phyloP scores from a whole-genome alignment of 2,888 invertebrate species.

The Schizaphis graminum region DNA sequence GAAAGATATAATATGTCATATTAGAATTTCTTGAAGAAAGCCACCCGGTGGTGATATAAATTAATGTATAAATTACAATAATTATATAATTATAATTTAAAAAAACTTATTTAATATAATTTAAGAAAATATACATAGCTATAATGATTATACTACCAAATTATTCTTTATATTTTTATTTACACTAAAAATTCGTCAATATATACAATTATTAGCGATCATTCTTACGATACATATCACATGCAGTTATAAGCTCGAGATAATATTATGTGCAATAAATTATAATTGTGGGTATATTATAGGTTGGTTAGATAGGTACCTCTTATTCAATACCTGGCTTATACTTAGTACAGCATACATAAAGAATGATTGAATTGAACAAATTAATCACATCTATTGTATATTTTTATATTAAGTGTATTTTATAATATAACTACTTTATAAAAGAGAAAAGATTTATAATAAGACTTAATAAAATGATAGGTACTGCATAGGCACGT shows the following conservation, averaged over 20 bases:
- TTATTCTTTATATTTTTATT: not conserved
- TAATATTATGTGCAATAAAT: not conserved
- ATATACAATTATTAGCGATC: not conserved
- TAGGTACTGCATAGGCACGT: not conserved
- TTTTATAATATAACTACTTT: not conserved
- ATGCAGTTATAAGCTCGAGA: not conserved
- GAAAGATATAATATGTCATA: not conserved
- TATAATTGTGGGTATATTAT: not conserved
- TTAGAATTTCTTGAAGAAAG: not conserved
- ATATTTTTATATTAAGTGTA: not conserved
- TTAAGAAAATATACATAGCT: not conserved
- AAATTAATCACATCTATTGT: not conserved
- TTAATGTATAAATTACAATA: not conserved
- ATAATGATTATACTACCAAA: not conserved
- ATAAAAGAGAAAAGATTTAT: not conserved
- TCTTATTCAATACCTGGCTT: not conserved
- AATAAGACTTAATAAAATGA: not conserved
- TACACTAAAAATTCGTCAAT: not conserved
- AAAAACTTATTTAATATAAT: not conserved
- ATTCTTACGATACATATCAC: not conserved
- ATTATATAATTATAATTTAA: not conserved
- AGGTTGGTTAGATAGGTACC: not conserved
- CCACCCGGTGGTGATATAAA: not conserved
- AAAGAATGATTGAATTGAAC: not conserved
- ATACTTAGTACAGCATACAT: not conserved